Evolutionary conservation across 2,797 vertebrate genomes (phyloP).

Genomic region (Valencia hispanica): DNA sequence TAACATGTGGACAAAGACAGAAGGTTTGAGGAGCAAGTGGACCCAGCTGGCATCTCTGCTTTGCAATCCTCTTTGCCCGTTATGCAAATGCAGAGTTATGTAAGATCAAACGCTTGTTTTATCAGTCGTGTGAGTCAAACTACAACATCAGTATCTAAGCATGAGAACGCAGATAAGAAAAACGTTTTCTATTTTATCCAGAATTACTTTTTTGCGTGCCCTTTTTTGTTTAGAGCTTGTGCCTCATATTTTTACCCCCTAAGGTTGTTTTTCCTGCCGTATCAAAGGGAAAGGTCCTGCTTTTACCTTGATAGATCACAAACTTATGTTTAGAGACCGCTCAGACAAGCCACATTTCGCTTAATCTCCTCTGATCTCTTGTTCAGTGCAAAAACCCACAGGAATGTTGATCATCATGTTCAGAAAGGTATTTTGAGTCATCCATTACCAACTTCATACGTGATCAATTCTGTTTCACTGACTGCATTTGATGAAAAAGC

Average conservation of each 20-base stretch:
- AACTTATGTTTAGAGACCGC: slow-evolving; percentile 30
- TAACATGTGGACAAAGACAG: slow-evolving; percentile 78
- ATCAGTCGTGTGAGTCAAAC: slow-evolving; percentile 20
- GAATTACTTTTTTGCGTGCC: slow-evolving; percentile 26
- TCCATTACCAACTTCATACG: slow-evolving; percentile 21
- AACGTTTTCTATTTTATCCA: slow-evolving; percentile 13
- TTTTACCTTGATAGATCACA: slow-evolving; percentile 61
- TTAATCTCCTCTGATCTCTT: slow-evolving; percentile 36
- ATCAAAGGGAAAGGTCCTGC: slow-evolving; percentile 51
- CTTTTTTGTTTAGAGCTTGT: slow-evolving; percentile 28
- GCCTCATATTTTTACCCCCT: slow-evolving; percentile 12
- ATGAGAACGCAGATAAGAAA: slow-evolving; percentile 8
- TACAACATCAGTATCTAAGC: slow-evolving; percentile 10
- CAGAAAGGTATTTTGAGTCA: slow-evolving; percentile 28
- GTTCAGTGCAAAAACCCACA: slow-evolving; percentile 21
- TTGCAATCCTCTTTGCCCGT: slow-evolving; percentile 45
- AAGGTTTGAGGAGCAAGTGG: slow-evolving; percentile 57
- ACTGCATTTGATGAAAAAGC: slow-evolving; percentile 2
- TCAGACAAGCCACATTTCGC: slow-evolving; percentile 34
- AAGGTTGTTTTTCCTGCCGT: slow-evolving; percentile 34
- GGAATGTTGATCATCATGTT: slow-evolving; percentile 27
- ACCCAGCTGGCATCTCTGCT: slow-evolving; percentile 64
- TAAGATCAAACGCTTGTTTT: slow-evolving; percentile 51
- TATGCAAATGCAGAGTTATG: slow-evolving; percentile 46
- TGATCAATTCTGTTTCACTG: slow-evolving; percentile 27